Percentiles rank a stretch among this genome's conserved stretches.
Evolutionary conservation across 2,797 vertebrate genomes (phyloP).

Genomic region (Trichosurus vulpecula): DNA sequence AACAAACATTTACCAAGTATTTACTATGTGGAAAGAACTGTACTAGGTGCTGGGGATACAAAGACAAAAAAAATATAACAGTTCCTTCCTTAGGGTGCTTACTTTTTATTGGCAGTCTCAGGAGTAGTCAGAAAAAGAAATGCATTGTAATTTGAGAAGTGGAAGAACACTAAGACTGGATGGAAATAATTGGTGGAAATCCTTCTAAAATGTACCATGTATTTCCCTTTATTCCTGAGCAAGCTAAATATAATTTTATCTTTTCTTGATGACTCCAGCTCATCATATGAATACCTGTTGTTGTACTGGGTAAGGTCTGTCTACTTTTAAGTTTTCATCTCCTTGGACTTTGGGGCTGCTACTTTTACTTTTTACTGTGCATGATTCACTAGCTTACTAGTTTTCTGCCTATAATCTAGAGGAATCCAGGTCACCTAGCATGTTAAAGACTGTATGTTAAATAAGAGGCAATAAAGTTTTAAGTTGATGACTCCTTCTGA

Average conservation of each 20-base stretch:
- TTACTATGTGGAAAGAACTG: background rate
- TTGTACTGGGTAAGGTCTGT: background rate
- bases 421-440: background rate
- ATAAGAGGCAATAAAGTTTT: background rate
- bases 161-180: background rate
- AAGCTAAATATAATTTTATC: background rate
- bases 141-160: background rate
- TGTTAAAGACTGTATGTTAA: background rate
- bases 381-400: background rate
- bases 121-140: background rate
- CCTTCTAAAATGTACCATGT: background rate
- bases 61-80: background rate
- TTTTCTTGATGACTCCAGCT: background rate
- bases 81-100: background rate
- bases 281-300: background rate
- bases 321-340: background rate
- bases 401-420: background rate
- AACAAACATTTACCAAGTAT: background rate
- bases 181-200: background rate
- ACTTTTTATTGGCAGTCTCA: background rate
- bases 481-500: background rate
- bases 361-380: background rate
- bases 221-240: background rate
- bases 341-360: background rate
- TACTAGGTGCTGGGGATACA: background rate